Evolutionary conservation across 2,797 vertebrate species (phyloP).

Genomic region (Lithobates sylvaticus): DNA sequence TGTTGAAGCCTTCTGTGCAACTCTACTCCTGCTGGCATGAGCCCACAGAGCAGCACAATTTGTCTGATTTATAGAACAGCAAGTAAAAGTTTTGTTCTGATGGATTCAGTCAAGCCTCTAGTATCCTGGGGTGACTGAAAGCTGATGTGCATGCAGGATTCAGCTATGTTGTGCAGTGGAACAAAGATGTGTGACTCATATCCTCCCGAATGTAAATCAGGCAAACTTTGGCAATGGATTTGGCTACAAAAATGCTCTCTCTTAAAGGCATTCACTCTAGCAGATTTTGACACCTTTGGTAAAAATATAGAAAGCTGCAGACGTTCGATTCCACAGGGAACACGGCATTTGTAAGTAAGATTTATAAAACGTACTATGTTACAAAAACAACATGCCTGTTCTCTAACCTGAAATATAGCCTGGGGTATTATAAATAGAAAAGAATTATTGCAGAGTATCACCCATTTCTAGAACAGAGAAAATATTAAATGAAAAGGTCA

Average conservation of each 20-base stretch:
- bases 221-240: constrained; percentile 35
- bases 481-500: not conserved
- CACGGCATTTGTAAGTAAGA: not conserved
- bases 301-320: constrained; percentile 22
- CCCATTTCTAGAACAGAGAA: not conserved
- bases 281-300: constrained; percentile 46
- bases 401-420: not conserved
- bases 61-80: constrained; percentile 39
- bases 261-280: constrained; percentile 24
- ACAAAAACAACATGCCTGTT: not conserved
- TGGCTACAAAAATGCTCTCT: constrained; percentile 29
- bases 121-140: constrained; percentile 34
- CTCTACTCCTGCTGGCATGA: constrained; percentile 14
- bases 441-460: not conserved
- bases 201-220: constrained; percentile 54
- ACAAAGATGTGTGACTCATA: constrained; percentile 51
- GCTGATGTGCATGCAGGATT: constrained; percentile 31
- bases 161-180: constrained; percentile 28
- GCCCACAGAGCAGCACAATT: constrained; percentile 15
- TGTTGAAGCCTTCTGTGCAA: not conserved
- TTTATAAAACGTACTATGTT: constrained; percentile 3
- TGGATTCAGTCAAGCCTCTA: constrained; percentile 27
- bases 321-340: not conserved
- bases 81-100: constrained; percentile 21
- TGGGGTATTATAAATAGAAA: not conserved